These are phyloP conservation scores for Scaptomyza parva DNA, from an alignment of 2,888 invertebrate genomes.

Conservation along the genomic window DNA sequence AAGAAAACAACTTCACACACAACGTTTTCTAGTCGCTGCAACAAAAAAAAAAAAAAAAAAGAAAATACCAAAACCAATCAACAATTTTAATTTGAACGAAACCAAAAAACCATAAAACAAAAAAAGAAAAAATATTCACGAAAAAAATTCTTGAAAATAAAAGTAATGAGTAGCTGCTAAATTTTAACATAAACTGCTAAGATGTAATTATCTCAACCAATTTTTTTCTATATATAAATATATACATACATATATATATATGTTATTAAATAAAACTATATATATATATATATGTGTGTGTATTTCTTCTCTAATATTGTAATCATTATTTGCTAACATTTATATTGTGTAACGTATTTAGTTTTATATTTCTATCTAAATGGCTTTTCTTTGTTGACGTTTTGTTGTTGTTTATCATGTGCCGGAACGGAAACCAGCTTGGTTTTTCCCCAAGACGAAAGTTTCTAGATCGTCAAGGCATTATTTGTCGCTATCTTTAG, in stretches of 20 bases:
- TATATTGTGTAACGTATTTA: conserved; percentile 2
- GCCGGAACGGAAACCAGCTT: no score
- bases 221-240: conserved; percentile 44
- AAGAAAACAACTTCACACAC: conserved; percentile 12
- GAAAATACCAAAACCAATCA: neutral
- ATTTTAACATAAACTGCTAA: conserved; percentile 73
- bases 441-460: neutral
- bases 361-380: conserved; percentile 2
- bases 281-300: neutral
- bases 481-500: neutral
- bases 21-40: conserved; percentile 43
- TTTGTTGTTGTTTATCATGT: conserved; percentile 14
- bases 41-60: conserved; percentile 4
- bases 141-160: conserved; percentile 45
- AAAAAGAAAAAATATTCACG: conserved; percentile 9
- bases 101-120: conserved; percentile 10
- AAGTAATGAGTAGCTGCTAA: conserved; percentile 70
- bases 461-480: neutral
- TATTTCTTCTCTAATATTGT: conserved; percentile 1
- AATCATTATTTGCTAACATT: conserved; percentile 16
- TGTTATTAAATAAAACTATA: conserved; percentile 5
- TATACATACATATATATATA: neutral
- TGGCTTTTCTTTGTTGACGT: conserved; percentile 5
- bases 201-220: conserved; percentile 74
- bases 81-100: conserved; percentile 30